Evolutionary conservation across 2,113 vertebrate genomes (phyloP), one percentile per base, ranked within the genome.

Genomic region (Bos indicus): DNA sequence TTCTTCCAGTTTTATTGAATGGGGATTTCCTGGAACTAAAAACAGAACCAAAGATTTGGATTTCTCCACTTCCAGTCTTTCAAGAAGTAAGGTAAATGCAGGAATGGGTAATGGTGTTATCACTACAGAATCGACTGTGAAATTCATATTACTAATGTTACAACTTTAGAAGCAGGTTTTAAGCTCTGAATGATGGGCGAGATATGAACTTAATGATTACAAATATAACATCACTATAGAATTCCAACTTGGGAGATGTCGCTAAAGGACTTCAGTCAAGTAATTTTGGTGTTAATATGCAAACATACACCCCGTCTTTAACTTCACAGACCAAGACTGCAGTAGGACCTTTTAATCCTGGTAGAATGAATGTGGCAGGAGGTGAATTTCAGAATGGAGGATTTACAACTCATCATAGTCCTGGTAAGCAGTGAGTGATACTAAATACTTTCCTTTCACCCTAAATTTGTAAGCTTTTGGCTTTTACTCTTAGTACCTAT

Each of bases 151-250:
- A 99, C 99, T 99, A 99, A 99, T 98, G 99, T 99, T 98, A 99
- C 99, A 97, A 99, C 99, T 2, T 98, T 99, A 99, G 99, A 99
- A 97, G 98, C 98, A 97, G 98, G 97, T 98, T 7, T 99, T 99
- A 97, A 99, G 97, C 98, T 98, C 99, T 98, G 98, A 98, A 97
- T 97, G 98, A 97, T 94, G 97, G 95, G 91, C 98, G 91, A 98
- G 99, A 99, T 99, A 99, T 99, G 99, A 99, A 99, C 98, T 99
- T 99, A 99, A 99, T 99, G 99, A 99, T 99, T 98, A 99, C 99
- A 95, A 99, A 99, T 89, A 99, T 99, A 98, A 99, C 99, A 9
- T 99, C 99, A 64, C 98, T 99, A 93, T 99, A 99, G 98, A 99
- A 98, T 96, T 98, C 98, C 98, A 98, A 54, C 96, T 98, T 98